Conservation (phyloP, 23 tunicate genomes). For the Ciona savignyi region DNA sequence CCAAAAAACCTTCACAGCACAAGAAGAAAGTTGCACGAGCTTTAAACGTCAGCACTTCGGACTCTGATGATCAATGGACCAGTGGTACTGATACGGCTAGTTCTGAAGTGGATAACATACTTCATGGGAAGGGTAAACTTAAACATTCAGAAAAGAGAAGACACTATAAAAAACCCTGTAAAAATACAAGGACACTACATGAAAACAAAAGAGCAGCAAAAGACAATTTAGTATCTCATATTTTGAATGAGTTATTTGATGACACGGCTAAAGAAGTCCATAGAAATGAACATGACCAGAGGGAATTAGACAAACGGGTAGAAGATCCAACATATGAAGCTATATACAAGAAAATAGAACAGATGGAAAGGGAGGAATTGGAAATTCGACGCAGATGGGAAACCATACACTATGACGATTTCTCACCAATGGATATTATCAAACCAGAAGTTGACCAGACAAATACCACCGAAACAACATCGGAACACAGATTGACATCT, state of each 20-base stretch:
- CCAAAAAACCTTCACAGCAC: neutral
- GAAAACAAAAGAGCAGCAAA: neutral
- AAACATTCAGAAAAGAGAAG: neutral
- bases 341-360: conserved; percentile 11
- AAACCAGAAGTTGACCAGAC: neutral
- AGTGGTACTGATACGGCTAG: no score
- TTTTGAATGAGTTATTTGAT: conserved; percentile 4
- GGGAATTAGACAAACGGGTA: no score
- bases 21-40: neutral
- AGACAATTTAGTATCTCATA: no score
- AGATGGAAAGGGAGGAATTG: conserved; percentile 24
- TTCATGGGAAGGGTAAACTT: neutral
- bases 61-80: no score
- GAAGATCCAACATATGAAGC: neutral
- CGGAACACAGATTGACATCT: no score
- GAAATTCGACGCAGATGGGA: conserved; percentile 29
- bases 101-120: no score
- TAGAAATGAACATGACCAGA: neutral
- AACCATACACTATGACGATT: conserved; percentile 18
- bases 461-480: neutral
- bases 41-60: no score
- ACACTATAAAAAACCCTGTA: neutral
- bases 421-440: neutral
- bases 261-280: neutral
- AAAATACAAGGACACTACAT: neutral